Evolutionary conservation across 2,888 invertebrate genomes (phyloP).

Genomic region (Elegia similella): DNA sequence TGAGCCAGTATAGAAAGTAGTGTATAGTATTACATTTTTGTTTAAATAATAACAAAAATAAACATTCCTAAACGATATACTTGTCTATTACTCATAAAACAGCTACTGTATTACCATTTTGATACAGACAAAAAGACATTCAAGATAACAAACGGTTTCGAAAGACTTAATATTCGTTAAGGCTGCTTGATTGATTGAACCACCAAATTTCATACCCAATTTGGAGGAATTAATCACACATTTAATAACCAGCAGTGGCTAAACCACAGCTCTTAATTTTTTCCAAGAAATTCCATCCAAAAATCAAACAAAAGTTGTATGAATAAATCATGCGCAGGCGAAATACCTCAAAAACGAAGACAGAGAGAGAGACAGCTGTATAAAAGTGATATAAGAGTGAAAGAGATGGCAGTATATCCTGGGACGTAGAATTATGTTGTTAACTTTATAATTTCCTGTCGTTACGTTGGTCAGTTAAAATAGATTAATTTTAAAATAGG

Average conservation of each 20-base stretch:
- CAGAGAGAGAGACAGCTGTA: constrained; percentile 38
- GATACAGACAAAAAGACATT: constrained; percentile 1
- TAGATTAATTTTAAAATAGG: not conserved
- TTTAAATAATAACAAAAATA: too few relatives aligned
- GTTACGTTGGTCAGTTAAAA: constrained; percentile 31
- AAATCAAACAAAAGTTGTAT: constrained; percentile 45
- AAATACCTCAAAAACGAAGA: constrained; percentile 42
- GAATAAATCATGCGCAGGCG: constrained; percentile 58
- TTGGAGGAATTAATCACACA: constrained; percentile 30
- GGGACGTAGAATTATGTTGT: constrained; percentile 66
- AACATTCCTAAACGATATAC: too few relatives aligned
- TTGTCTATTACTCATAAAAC: too few relatives aligned
- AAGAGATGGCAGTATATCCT: constrained; percentile 45
- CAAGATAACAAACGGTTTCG: not conserved
- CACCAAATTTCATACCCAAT: constrained; percentile 24
- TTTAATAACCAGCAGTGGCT: constrained; percentile 55
- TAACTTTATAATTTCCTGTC: constrained; percentile 65
- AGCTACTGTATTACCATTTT: not conserved
- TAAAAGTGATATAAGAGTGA: constrained; percentile 28
- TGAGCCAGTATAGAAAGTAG: too few relatives aligned
- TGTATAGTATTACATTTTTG: too few relatives aligned
- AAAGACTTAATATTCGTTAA: not conserved
- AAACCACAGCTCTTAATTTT: constrained; percentile 49
- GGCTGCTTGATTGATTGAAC: constrained; percentile 5
- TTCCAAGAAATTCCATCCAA: constrained; percentile 42